Evolutionary conservation across 2,888 invertebrate species (phyloP), one percentile per base, ranked within the genome.

Genomic region (Dicranocentrus wangi): DNA sequence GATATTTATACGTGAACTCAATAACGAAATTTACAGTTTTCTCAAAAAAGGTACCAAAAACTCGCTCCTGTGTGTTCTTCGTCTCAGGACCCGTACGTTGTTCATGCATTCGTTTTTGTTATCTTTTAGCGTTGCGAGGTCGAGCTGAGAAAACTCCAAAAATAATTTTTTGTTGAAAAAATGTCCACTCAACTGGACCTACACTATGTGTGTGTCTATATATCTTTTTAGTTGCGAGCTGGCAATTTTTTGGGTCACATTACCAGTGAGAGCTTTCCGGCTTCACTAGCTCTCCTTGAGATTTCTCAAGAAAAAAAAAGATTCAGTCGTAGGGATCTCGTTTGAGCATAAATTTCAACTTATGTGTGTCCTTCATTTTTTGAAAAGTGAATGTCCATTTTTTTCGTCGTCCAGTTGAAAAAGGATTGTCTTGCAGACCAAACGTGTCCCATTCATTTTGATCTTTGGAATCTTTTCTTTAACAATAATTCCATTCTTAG

Each of bases 161-260:
- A 77, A 77, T 69, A 69, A 69, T 69, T 69, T n/a, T n/a, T n/a
- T 69, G 61, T 69, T 53, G 73, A 75, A 66, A 66, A 75, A 75
- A 75, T 66, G 58, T 65, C 58, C 66, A 55, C 55, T 63, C 42
- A 17, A 42, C 43, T 78, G 70, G 65, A 63, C 51, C 25, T 42
- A 42, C 55, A 78, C 28, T 21, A 27, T 15, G 63, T 70, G 39
- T 70, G 39, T 23, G 23, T 71, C 60, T 73, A 55, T 27, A 42
- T 70, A 78, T 70, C 78, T 78, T 78, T 78, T 77, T 76, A 76
- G 76, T 68, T 51, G 43, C 43, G 42, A 58, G 43, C 58, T 47
- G 32, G 77, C 69, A 61, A 76, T 61, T 69, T 77, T 69, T 69
- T 60, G 77, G 69, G 69, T 77, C 77, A 63, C 69, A 77, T 77